Conservation (phyloP, 2,797 vertebrate species). For the Eulemur mongoz region DNA sequence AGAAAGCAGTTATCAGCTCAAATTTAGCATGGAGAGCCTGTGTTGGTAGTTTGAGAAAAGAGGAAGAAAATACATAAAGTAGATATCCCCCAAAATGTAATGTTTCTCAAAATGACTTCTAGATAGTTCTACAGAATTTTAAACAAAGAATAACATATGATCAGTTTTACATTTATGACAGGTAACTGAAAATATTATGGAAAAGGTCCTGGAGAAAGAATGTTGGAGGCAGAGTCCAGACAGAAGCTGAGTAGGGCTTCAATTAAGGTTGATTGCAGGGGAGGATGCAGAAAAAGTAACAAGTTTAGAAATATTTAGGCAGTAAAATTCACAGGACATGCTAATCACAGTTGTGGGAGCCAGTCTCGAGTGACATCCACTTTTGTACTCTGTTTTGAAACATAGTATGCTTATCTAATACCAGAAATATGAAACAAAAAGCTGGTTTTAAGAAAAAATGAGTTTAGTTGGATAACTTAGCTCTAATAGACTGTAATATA, state of each 20-base stretch:
- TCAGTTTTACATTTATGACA: background rate
- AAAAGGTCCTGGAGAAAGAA: background rate
- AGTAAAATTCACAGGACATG: background rate
- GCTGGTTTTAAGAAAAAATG: slow-evolving; percentile 7
- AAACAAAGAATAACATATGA: background rate
- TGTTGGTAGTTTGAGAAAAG: background rate
- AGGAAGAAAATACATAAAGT: background rate
- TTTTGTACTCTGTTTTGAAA: slow-evolving; percentile 16
- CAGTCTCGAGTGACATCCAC: background rate
- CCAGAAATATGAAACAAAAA: background rate
- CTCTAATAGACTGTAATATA: background rate
- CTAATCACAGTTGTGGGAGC: background rate
- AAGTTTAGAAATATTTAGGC: background rate
- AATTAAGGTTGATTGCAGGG: background rate
- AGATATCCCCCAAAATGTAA: background rate
- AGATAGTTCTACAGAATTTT: background rate
- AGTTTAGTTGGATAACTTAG: background rate
- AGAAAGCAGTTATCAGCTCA: background rate
- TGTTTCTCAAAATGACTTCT: background rate
- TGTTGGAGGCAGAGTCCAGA: background rate
- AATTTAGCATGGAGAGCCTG: background rate
- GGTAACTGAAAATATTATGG: background rate
- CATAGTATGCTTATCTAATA: background rate
- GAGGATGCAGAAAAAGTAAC: background rate
- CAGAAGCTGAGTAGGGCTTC: background rate